Evolutionary conservation across 2,888 invertebrate species (phyloP).

Genomic region (Ectemnius continuus): DNA sequence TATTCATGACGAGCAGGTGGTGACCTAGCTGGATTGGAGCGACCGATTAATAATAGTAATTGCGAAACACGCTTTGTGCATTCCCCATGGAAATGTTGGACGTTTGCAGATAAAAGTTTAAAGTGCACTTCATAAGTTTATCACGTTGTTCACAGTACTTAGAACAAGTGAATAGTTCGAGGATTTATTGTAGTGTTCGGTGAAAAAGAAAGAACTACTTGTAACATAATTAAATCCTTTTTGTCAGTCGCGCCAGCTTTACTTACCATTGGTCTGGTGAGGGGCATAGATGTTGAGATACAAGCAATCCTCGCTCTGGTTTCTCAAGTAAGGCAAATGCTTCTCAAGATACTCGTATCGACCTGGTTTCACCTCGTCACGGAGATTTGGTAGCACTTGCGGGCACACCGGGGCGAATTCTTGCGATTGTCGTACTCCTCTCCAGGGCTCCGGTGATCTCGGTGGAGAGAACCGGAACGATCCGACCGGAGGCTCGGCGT

Average conservation of each 20-base stretch:
- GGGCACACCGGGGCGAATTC: slow-evolving; percentile 91
- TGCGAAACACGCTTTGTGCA: too few relatives aligned
- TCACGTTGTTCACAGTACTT: too few relatives aligned
- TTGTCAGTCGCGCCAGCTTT: not conserved
- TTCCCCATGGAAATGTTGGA: too few relatives aligned
- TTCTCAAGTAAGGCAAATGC: slow-evolving; percentile 84
- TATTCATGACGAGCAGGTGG: too few relatives aligned
- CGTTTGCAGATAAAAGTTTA: too few relatives aligned
- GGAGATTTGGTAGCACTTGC: slow-evolving; percentile 86
- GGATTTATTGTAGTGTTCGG: too few relatives aligned
- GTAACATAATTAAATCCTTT: too few relatives aligned
- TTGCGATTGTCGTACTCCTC: slow-evolving; percentile 84
- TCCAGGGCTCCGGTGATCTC: slow-evolving; percentile 90
- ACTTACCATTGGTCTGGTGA: slow-evolving; percentile 84
- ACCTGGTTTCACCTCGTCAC: slow-evolving; percentile 82
- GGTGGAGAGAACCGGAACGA: slow-evolving; percentile 91
- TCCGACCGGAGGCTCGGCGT: slow-evolving; percentile 88
- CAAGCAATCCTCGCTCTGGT: slow-evolving; percentile 92
- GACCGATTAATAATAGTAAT: too few relatives aligned
- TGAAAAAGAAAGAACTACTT: too few relatives aligned
- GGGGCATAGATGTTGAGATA: slow-evolving; percentile 96
- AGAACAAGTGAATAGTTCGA: too few relatives aligned
- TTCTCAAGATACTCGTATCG: slow-evolving; percentile 86
- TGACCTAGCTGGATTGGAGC: too few relatives aligned
- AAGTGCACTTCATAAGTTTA: too few relatives aligned